phyloP scores from a whole-genome alignment of 2,888 invertebrate genomes.

The Torymus aiolomorphi region DNA sequence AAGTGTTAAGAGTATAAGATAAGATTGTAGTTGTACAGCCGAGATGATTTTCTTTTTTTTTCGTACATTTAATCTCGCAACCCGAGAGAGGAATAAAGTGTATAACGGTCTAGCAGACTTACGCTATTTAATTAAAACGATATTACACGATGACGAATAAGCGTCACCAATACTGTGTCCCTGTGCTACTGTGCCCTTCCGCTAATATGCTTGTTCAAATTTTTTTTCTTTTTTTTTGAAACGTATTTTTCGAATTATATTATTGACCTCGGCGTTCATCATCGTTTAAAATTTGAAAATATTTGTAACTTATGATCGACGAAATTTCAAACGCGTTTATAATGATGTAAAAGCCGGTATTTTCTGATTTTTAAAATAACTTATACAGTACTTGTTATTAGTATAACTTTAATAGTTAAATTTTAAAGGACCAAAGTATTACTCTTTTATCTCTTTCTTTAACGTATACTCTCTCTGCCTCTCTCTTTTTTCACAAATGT shows the following conservation, averaged over 20 bases:
- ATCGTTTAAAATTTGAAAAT: slow-evolving; percentile 50
- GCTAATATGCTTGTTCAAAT: slow-evolving; percentile 29
- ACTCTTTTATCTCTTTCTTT: slow-evolving; percentile 56
- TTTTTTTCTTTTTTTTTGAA: slow-evolving; percentile 51
- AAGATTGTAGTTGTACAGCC: slow-evolving; percentile 49
- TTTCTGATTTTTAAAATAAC: slow-evolving; percentile 51
- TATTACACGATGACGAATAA: slow-evolving; percentile 43
- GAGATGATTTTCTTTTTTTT: slow-evolving; percentile 5
- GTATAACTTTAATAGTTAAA: slow-evolving; percentile 51
- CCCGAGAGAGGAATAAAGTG: slow-evolving; percentile 40
- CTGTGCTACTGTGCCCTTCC: slow-evolving; percentile 52
- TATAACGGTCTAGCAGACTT: slow-evolving; percentile 42
- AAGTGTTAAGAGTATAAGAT: slow-evolving; percentile 48
- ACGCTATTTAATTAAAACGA: slow-evolving; percentile 26
- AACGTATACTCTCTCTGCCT: slow-evolving; percentile 43
- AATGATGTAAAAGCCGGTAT: slow-evolving; percentile 54
- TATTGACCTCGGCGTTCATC: slow-evolving; percentile 54
- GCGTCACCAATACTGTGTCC: slow-evolving; percentile 49
- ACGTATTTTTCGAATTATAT: slow-evolving; percentile 40
- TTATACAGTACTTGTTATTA: slow-evolving; percentile 51
- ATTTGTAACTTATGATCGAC: slow-evolving; percentile 50
- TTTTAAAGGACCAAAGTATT: slow-evolving; percentile 57
- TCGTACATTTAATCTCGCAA: slow-evolving; percentile 40
- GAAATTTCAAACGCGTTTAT: slow-evolving; percentile 30
- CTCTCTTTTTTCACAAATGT: slow-evolving; percentile 53